A percentile compares a stretch with the other conserved stretches of the same genome.
These are phyloP conservation scores for Andrena praecox DNA, from an alignment of 2,888 invertebrate species.

Conservation along the genomic window DNA sequence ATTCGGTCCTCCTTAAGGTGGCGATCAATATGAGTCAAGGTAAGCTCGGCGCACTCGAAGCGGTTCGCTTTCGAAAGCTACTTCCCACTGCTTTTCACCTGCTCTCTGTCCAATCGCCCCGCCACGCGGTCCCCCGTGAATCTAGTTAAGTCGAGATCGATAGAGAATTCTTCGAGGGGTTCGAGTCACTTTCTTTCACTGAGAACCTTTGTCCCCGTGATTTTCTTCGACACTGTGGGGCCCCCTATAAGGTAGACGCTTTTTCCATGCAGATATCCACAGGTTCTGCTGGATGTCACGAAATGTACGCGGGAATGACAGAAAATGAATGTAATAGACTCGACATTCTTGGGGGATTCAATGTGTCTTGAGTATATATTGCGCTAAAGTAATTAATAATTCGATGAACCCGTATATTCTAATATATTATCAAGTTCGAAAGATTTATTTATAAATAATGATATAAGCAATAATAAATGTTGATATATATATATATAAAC, in stretches of 20 bases:
- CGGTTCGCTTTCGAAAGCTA: conserved; percentile 36
- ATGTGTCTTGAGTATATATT: no score
- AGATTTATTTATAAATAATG: no score
- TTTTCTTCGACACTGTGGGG: background rate
- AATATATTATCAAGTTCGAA: no score
- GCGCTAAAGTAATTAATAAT: no score
- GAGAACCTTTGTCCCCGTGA: conserved; percentile 27
- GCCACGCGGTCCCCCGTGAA: background rate
- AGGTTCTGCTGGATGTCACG: background rate
- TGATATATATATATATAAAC: no score
- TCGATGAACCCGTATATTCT: no score
- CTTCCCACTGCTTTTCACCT: conserved; percentile 29
- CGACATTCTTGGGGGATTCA: no score
- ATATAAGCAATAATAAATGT: no score
- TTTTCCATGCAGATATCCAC: background rate
- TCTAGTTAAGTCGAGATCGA: conserved; percentile 15
- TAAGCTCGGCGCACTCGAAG: conserved; percentile 24
- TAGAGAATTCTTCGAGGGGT: conserved; percentile 4
- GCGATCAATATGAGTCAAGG: conserved; percentile 55
- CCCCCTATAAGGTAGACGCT: background rate
- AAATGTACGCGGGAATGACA: background rate
- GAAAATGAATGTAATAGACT: no score
- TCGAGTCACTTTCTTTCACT: conserved; percentile 10
- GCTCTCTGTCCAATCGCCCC: background rate
- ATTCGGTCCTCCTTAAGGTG: conserved; percentile 43